phyloP scores from a whole-genome alignment of 2,113 vertebrate species.

The Empidonax alnorum region DNA sequence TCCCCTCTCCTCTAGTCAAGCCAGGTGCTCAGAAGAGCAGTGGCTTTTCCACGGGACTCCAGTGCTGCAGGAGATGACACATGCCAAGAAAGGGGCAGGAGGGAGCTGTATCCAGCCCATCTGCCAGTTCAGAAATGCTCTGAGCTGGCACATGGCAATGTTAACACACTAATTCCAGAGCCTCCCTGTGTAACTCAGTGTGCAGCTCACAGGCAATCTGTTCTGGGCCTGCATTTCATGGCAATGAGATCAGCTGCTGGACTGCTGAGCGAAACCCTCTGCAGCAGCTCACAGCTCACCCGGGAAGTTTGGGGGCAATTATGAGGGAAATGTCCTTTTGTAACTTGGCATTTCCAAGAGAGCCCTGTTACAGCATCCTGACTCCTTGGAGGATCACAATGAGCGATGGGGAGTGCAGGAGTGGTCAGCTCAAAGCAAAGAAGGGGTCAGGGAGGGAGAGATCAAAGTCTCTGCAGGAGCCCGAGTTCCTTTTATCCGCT shows the following conservation, averaged over 20 bases:
- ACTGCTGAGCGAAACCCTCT: background rate
- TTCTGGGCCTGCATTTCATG: constrained; percentile 19
- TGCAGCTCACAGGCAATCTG: constrained; percentile 15
- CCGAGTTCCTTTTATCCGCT: background rate
- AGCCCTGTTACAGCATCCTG: background rate
- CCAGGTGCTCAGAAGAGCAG: background rate
- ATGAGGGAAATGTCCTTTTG: background rate
- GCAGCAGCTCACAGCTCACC: background rate
- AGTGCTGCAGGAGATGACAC: background rate
- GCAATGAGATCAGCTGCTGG: constrained; percentile 43
- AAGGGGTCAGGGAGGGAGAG: background rate
- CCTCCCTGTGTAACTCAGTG: background rate
- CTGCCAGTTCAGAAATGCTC: background rate
- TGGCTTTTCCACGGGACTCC: background rate
- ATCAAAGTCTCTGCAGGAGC: background rate
- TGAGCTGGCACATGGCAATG: background rate
- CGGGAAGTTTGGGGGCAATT: constrained; percentile 37
- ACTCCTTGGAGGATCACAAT: background rate
- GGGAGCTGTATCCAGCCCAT: background rate
- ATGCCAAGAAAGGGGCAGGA: background rate
- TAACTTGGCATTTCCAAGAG: background rate
- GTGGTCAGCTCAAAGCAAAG: background rate
- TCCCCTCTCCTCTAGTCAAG: background rate
- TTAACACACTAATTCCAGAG: background rate
- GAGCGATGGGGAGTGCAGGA: background rate